Evolutionary conservation across 2,888 invertebrate species (phyloP), one percentile per base, ranked within the genome.

Genomic region (Oxycera nigricornis): DNA sequence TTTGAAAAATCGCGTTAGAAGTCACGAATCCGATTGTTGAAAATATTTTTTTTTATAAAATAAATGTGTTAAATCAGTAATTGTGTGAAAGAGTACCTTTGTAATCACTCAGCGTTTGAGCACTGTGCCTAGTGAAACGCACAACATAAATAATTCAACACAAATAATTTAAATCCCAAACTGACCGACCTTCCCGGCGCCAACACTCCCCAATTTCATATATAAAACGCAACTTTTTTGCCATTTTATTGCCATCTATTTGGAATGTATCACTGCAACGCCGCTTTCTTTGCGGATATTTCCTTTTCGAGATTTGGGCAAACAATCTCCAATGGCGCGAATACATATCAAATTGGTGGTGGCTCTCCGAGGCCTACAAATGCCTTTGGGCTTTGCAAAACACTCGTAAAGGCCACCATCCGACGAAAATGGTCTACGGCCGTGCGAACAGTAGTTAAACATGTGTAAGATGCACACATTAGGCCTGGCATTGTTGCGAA

Each of bases 201-300:
- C 46, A 46, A 14, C 46, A 46, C 46, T 11, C 14, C 17, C 6
- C 46, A 46, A 14, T 11, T n/a, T 46, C 46, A 46, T n/a, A 46
- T 17, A 46, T 7, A 14, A 2, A 46, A 46, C 11, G 17, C 46
- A 46, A 17, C 46, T 46, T 46, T 14, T 46, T 46, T 46, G 11
- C 6, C 46, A 46, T 46, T 62, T 62, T 26, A 62, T 62, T 39
- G 39, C 17, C 62, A 62, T 62, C 62, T 62, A 31, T 62, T 62
- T 62, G 35, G 39, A 35, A 62, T 31, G 62, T 31, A 62, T 35
- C 31, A 35, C 35, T 62, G 6, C 39, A 35, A 17, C 39, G 62
- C 20, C 17, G 62, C 35, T 39, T 62, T 62, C 39, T 39, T 62
- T 39, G 62, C 62, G 62, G 62, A 39, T 62, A 62, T 35, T 62